Evolutionary conservation across 1,140 invertebrate genomes (phyloP), one percentile per base, ranked within the genome.

Genomic region (Contarinia nasturtii): DNA sequence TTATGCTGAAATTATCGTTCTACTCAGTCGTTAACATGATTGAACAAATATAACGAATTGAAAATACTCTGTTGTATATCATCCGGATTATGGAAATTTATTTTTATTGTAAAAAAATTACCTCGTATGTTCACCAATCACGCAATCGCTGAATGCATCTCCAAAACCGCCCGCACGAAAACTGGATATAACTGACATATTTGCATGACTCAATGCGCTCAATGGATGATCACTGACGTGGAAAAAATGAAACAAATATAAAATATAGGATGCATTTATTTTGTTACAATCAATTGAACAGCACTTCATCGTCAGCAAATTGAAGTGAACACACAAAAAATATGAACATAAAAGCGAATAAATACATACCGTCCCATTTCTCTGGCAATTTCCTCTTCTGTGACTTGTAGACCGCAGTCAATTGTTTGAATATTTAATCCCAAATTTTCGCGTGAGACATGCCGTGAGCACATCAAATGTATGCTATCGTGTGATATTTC

Each of bases 301-400:
- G n/a, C n/a, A n/a, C n/a, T n/a, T n/a, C n/a, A n/a, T n/a, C n/a
- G n/a, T n/a, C n/a, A n/a, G n/a, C n/a, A n/a, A n/a, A n/a, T n/a
- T n/a, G n/a, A n/a, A n/a, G n/a, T n/a, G n/a, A n/a, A n/a, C n/a
- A n/a, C n/a, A n/a, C n/a, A n/a, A n/a, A n/a, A n/a, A 27, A 5
- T 27, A 27, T 10, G 27, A 27, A 27, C 14, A 17, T 14, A n/a
- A n/a, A 38, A 38, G 5, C 19, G 18, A 19, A 5, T 19, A 19
- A 19, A 42, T 12, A 82, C 57, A 36, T 75, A 76, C 69, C 82
- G 77, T 64, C 82, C 79, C 80, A 89, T 87, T 56, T 83, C 87
- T 47, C 81, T 72, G 1, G 84, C 85, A 41, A 91, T 90, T 57
- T 92, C 86, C 65, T 90, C 86, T 67, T 91, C 86, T 1, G 86